Base-by-base conservation (phyloP, 2,888 invertebrate genomes). In the Meta bourneti region DNA sequence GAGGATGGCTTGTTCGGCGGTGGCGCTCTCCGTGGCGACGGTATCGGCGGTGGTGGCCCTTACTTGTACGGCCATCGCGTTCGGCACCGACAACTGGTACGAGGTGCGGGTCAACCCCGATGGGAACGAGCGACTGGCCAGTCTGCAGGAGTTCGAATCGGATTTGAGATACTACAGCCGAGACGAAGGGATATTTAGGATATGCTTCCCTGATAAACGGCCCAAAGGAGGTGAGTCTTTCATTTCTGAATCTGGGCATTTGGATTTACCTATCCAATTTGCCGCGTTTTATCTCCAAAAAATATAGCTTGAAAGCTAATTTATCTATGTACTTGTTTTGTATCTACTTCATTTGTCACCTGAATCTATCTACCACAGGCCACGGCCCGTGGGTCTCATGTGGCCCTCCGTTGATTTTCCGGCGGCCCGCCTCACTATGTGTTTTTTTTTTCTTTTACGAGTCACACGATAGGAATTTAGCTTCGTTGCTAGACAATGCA, bases 71-170 rank as follows among this genome's bases (percentile, higher is more conserved):
- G 97, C 98, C 94, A 98, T 99, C 95, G 98, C 98, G 94, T 98
- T 98, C 96, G 97, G 98, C 94, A 98, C 98, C 95, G 98, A 99
- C 96, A 98, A 98, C 96, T 99, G 99, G 99, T 96, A 98, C 94
- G 97, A 97, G 95, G 97, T 98, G 94, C 98, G 98, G 96, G 98
- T 99, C 94, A 97, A 97, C 95, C 89, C 89, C 16, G 92, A 90
- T 6, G 87, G 79, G 1, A 91, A 92, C 51, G 93, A 94, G n/a
- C 94, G 94, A 82, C 93, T 94, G 34, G 93, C 93, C 9, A 94
- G 94, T 83, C 93, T 94, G 13, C 94, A 94, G 74, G 94, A 94
- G 91, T 96, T 98, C 95, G 98, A 97, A 95, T 96, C 96, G 80
- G 98, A 98, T 95, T 98, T 97, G 95, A 97, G 96, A 95, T 98